Evolutionary conservation across 2,113 vertebrate genomes (phyloP).

Genomic region (Thamnaconus septentrionalis): DNA sequence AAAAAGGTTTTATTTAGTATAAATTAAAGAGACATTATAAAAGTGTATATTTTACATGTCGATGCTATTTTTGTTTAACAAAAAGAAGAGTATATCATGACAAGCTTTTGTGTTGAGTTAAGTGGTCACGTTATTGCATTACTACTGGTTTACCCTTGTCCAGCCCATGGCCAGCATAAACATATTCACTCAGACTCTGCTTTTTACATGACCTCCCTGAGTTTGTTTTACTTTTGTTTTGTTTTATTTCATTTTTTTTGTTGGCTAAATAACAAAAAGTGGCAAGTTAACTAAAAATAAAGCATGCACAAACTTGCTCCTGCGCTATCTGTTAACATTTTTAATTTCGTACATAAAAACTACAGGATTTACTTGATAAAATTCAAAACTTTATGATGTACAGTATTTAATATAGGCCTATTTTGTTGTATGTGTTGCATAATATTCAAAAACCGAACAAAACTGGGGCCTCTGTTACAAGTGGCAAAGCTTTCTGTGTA

Average conservation of each 20-base stretch:
- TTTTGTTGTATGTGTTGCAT: conserved; percentile 99
- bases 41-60: conserved; percentile 92
- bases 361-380: conserved; percentile 93
- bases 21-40: conserved; percentile 85
- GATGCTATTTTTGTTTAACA: conserved; percentile 93
- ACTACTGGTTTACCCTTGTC: conserved; percentile 78
- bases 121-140: conserved; percentile 88
- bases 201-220: conserved; percentile 51
- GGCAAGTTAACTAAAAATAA: conserved; percentile 89
- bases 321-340: conserved; percentile 86
- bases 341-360: conserved; percentile 87
- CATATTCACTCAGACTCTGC: conserved; percentile 12
- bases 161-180: conserved; percentile 57
- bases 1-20: conserved; percentile 90
- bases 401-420: conserved; percentile 99
- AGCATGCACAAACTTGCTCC: conserved; percentile 95
- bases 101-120: conserved; percentile 86
- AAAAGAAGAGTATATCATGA: conserved; percentile 87
- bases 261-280: conserved; percentile 78
- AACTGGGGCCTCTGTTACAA: conserved; percentile 98
- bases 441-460: conserved; percentile 97
- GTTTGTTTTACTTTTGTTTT: neutral
- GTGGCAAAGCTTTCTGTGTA: conserved; percentile 99
- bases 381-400: conserved; percentile 94
- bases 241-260: conserved; percentile 68